Conservation (phyloP, 2,888 invertebrate genomes). For the Drosophila pseudotalamancana region DNA sequence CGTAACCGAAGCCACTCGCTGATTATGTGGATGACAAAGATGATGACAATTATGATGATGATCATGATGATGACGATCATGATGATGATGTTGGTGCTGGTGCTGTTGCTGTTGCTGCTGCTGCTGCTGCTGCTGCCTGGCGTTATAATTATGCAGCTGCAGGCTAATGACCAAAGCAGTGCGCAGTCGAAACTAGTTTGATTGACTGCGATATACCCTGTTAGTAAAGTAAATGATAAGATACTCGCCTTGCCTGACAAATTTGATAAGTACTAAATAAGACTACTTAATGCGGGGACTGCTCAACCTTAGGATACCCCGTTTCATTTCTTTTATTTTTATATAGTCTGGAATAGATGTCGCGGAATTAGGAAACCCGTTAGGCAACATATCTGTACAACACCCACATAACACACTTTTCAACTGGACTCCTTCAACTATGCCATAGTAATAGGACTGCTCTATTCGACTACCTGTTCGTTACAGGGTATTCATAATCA, state of each 20-base stretch:
- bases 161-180: conserved; percentile 52
- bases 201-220: conserved; percentile 11
- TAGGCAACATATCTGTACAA: too few species aligned
- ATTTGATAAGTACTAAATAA: too few species aligned
- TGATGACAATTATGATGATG: conserved; percentile 21
- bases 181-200: conserved; percentile 1
- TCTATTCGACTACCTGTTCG: not conserved
- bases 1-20: conserved; percentile 64
- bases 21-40: conserved; percentile 53
- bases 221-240: not conserved
- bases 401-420: too few species aligned
- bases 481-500: conserved; percentile 26
- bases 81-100: conserved; percentile 38
- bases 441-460: too few species aligned
- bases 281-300: too few species aligned
- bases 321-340: too few species aligned
- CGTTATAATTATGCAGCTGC: conserved; percentile 63
- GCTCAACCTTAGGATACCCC: too few species aligned
- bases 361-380: too few species aligned
- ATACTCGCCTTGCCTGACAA: too few species aligned
- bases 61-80: conserved; percentile 11
- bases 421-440: not conserved
- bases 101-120: not conserved
- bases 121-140: conserved; percentile 58
- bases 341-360: too few species aligned